These are phyloP conservation scores for Plodia interpunctella DNA, from an alignment of 1,140 invertebrate species.

Conservation along the genomic window DNA sequence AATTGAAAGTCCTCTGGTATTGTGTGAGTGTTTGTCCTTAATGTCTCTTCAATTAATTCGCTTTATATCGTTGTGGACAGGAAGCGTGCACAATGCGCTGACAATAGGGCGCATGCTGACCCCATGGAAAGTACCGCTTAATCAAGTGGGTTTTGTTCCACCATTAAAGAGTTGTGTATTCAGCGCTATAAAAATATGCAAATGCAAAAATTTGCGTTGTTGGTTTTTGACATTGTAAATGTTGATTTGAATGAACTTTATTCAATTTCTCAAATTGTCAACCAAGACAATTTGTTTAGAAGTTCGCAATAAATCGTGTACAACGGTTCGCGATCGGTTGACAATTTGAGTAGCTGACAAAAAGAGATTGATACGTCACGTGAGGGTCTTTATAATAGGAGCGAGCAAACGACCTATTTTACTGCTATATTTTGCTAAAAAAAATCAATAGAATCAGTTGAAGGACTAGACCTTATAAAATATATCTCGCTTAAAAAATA, in stretches of 20 bases:
- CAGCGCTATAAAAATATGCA: constrained; percentile 3
- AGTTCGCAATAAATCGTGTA: no score
- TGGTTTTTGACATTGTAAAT: not conserved
- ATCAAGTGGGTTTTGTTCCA: not conserved
- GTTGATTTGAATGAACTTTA: not conserved
- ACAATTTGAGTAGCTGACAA: no score
- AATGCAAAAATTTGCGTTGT: not conserved
- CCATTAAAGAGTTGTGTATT: not conserved
- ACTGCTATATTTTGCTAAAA: no score
- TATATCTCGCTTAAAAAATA: no score
- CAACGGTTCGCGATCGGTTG: no score
- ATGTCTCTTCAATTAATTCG: constrained; percentile 15
- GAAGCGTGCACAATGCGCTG: constrained; percentile 13
- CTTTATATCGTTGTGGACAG: constrained; percentile 11
- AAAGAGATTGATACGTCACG: no score
- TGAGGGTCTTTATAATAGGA: no score
- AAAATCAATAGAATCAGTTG: no score
- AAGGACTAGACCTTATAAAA: no score
- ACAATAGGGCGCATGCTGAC: constrained; percentile 9
- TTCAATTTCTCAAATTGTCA: no score
- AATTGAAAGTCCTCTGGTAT: not conserved
- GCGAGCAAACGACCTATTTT: no score
- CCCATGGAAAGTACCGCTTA: constrained; percentile 10
- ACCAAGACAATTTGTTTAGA: no score
- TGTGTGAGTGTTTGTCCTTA: constrained; percentile 10